phyloP scores from a whole-genome alignment of 2,797 vertebrate species.

The Clarias fuscus region DNA sequence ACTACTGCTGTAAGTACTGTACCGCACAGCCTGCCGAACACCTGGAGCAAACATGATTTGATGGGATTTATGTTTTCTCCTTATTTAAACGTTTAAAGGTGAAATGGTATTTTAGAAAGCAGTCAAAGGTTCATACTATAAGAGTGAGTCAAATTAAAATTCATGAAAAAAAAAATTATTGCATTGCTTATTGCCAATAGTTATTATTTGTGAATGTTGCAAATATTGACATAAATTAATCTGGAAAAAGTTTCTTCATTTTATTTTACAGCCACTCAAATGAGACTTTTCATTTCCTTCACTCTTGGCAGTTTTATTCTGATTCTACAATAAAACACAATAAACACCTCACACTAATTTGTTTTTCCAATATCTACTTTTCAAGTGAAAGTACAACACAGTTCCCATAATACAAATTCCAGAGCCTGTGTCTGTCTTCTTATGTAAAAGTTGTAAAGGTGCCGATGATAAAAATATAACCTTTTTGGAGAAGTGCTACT shows the following conservation, averaged over 20 bases:
- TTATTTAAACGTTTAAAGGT: background rate
- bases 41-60: background rate
- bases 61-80: background rate
- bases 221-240: background rate
- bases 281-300: background rate
- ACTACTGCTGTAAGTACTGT: constrained; percentile 88
- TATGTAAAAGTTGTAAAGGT: constrained; percentile 4
- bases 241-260: background rate
- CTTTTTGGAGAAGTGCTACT: background rate
- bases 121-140: background rate
- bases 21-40: background rate
- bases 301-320: background rate
- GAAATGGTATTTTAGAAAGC: background rate
- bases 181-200: background rate
- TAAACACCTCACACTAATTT: background rate
- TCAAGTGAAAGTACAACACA: background rate
- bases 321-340: background rate
- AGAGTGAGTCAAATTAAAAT: background rate
- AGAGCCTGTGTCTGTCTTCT: background rate
- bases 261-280: background rate
- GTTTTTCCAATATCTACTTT: background rate
- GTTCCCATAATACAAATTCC: background rate
- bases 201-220: background rate
- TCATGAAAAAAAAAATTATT: too few species aligned
- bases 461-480: background rate